Evolutionary conservation across 1,140 invertebrate species (phyloP).

Genomic region (Metopolophium dirhodum): DNA sequence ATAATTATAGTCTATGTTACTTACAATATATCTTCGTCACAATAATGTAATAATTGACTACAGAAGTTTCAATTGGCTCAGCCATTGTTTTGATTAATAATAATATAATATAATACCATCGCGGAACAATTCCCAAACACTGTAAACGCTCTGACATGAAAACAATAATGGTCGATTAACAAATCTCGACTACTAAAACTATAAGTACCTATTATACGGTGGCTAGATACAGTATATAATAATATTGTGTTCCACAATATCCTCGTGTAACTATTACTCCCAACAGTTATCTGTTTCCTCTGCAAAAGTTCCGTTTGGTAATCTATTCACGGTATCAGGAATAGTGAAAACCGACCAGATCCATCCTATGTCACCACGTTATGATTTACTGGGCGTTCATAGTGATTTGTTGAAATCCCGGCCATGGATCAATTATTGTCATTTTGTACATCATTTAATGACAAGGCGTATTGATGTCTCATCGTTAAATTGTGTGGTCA

Average conservation of each 20-base stretch:
- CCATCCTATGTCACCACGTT: not conserved
- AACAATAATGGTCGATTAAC: not conserved
- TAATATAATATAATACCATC: not conserved
- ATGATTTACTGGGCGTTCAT: not conserved
- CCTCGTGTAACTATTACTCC: not conserved
- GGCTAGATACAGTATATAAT: not conserved
- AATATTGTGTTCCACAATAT: not conserved
- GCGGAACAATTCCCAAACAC: not conserved
- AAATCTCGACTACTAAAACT: not conserved
- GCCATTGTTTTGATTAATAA: not conserved
- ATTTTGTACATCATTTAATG: not conserved
- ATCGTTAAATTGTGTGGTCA: not conserved
- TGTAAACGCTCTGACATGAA: not conserved
- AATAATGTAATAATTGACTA: too few species aligned
- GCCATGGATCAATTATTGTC: not conserved
- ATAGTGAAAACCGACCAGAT: not conserved
- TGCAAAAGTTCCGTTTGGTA: not conserved
- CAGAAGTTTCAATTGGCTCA: not conserved
- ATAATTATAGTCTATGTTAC: not conserved
- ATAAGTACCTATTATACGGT: not conserved
- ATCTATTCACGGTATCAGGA: not conserved
- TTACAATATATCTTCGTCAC: not conserved
- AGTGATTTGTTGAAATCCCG: not conserved
- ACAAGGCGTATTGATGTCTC: not conserved
- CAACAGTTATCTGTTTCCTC: not conserved